These are phyloP conservation scores for Turdus rufiventris DNA, from an alignment of 2,113 vertebrate genomes.

Conservation along the genomic window DNA sequence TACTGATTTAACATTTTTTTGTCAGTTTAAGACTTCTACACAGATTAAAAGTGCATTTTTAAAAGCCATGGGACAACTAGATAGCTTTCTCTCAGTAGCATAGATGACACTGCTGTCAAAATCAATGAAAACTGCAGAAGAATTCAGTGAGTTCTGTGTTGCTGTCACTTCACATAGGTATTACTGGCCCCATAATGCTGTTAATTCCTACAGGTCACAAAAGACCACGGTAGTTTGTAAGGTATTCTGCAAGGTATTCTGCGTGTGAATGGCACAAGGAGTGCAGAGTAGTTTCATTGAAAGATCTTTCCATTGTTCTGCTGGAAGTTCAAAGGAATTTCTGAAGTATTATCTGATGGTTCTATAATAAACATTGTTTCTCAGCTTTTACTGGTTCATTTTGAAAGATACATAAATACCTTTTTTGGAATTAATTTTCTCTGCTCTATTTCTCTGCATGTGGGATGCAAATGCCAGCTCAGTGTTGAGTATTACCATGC, in stretches of 20 bases:
- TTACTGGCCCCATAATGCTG: not conserved
- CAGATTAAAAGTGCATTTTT: slow-evolving; percentile 25
- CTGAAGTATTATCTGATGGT: not conserved
- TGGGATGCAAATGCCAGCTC: not conserved
- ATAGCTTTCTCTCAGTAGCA: not conserved
- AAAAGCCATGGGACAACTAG: not conserved
- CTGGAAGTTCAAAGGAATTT: not conserved
- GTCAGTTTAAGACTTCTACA: not conserved
- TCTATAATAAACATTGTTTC: not conserved
- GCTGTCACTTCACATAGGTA: slow-evolving; percentile 35
- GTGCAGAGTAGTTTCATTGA: not conserved
- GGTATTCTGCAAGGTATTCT: not conserved
- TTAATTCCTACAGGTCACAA: slow-evolving; percentile 19
- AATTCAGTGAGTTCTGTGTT: not conserved
- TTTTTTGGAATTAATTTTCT: not conserved
- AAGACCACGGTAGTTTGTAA: not conserved
- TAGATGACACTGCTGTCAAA: slow-evolving; percentile 42
- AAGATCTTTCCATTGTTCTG: not conserved
- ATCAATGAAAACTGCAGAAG: slow-evolving; percentile 11
- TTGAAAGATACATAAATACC: not conserved
- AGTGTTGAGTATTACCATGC: not conserved
- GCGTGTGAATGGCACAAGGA: not conserved
- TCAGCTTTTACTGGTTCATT: not conserved
- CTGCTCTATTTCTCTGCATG: not conserved
- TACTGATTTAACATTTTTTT: not conserved